Conservation (phyloP, 2,113 vertebrate species). For the Diglossa brunneiventris region DNA sequence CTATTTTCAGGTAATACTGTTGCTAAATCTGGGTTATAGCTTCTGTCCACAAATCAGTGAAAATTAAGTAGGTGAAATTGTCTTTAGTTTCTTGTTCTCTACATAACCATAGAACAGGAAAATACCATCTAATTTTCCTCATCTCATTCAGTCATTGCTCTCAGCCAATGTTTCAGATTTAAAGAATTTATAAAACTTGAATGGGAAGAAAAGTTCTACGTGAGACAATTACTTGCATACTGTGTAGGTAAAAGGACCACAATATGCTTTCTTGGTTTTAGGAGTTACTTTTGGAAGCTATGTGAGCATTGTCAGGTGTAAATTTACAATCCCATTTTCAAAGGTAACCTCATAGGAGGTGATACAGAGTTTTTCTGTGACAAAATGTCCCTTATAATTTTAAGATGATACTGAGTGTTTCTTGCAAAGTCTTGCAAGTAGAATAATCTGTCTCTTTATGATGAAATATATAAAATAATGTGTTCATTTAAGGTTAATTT, state of each 20-base stretch:
- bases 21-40: background rate
- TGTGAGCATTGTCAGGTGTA: background rate
- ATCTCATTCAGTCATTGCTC: background rate
- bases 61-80: background rate
- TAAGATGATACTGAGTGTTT: background rate
- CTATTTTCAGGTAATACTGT: background rate
- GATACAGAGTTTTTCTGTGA: background rate
- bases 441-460: background rate
- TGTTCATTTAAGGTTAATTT: background rate
- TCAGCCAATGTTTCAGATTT: background rate
- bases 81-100: background rate
- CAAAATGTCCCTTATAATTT: background rate
- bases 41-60: background rate
- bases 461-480: background rate
- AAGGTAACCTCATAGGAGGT: background rate
- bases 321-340: background rate
- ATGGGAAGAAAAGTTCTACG: background rate
- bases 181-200: background rate
- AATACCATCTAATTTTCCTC: background rate
- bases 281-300: background rate
- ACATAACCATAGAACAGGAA: background rate
- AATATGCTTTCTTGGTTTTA: background rate
- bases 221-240: background rate
- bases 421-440: background rate
- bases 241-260: background rate